Percentiles rank a stretch among this genome's conserved stretches.
These are phyloP conservation scores for Pristionchus arcanus DNA, from an alignment of 2,888 invertebrate genomes.

Conservation along the genomic window DNA sequence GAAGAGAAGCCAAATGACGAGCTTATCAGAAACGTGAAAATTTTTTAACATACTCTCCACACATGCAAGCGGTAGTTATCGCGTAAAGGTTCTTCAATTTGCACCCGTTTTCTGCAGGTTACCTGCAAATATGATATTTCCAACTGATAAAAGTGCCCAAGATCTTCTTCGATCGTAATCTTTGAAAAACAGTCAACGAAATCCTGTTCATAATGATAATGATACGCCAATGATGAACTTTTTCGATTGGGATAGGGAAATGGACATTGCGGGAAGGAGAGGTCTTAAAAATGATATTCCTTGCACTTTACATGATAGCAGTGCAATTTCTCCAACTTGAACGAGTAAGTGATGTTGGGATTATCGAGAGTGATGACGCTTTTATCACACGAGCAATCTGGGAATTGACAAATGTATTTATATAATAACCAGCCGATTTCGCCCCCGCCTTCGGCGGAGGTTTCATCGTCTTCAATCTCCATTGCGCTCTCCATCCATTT, in stretches of 20 bases:
- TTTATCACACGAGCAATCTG: background rate
- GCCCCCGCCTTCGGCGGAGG: background rate
- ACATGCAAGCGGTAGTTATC: background rate
- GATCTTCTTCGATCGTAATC: no score
- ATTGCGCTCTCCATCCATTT: no score
- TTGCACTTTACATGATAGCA: background rate
- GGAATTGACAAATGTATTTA: background rate
- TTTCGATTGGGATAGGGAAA: no score
- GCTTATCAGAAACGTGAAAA: background rate
- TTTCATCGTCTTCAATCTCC: background rate
- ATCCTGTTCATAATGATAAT: background rate
- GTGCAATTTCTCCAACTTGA: background rate
- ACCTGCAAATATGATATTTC: no score
- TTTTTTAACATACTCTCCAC: background rate
- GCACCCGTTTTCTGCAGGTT: background rate
- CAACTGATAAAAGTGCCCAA: no score
- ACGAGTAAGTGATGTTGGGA: background rate
- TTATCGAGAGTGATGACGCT: background rate
- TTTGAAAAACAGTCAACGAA: no score
- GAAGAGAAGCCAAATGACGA: no score
- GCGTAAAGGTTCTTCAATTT: background rate
- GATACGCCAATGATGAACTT: background rate
- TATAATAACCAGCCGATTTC: no score
- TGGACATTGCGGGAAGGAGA: no score
- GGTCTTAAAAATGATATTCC: background rate